phyloP scores from a whole-genome alignment of 2,113 vertebrate genomes.

The Mandrillus leucophaeus region DNA sequence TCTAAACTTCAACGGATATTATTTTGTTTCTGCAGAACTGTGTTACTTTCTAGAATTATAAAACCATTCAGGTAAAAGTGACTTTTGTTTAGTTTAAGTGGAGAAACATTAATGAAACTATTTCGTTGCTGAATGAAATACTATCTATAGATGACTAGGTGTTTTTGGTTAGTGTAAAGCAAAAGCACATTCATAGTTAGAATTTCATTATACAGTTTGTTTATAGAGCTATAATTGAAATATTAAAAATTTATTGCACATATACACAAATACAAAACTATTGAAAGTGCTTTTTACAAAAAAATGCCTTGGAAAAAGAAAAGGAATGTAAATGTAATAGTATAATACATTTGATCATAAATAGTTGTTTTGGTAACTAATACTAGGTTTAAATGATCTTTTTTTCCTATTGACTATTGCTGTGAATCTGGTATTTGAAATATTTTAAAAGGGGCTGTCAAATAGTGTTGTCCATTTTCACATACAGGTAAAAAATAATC shows the following conservation, averaged over 20 bases:
- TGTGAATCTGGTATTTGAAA: slow-evolving; percentile 24
- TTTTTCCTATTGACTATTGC: not conserved
- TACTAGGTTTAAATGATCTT: not conserved
- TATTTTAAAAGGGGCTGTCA: slow-evolving; percentile 45
- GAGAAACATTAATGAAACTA: not conserved
- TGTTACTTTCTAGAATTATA: slow-evolving; percentile 38
- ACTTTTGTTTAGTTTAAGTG: not conserved
- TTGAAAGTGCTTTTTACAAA: slow-evolving; percentile 6
- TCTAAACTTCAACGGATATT: not conserved
- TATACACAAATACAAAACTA: not conserved
- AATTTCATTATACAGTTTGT: not conserved
- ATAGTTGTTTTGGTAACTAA: slow-evolving; percentile 27
- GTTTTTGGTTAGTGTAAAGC: not conserved
- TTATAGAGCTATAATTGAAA: not conserved
- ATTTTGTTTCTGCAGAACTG: not conserved
- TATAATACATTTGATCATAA: not conserved
- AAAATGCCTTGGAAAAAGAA: not conserved
- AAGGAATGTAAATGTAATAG: not conserved
- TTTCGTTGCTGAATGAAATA: not conserved
- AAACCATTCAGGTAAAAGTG: slow-evolving; percentile 15
- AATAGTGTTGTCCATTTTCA: not conserved
- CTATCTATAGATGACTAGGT: not conserved
- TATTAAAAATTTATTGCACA: slow-evolving; percentile 19
- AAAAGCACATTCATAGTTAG: not conserved
- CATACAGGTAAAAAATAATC: slow-evolving; percentile 71